These are phyloP conservation scores for Rhagophthalmus giganteus DNA, from an alignment of 2,888 invertebrate species.

Conservation along the genomic window DNA sequence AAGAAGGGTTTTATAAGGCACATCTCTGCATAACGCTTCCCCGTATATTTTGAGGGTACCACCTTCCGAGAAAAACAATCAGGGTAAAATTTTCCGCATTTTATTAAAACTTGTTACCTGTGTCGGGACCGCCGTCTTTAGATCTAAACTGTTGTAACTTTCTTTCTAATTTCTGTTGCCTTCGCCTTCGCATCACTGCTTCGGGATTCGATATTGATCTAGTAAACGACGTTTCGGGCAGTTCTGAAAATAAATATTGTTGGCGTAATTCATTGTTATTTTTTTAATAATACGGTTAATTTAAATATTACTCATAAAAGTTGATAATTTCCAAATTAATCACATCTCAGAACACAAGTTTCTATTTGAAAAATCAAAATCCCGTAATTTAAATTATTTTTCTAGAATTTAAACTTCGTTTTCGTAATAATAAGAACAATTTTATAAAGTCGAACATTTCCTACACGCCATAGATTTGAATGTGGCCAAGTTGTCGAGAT, in stretches of 20 bases:
- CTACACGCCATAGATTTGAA: too few species aligned
- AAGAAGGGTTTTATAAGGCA: constrained; percentile 96
- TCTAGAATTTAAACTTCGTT: too few species aligned
- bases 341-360: too few species aligned
- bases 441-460: too few species aligned
- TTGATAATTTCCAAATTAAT: too few species aligned
- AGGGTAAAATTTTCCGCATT: background rate
- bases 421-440: too few species aligned
- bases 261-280: too few species aligned
- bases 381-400: too few species aligned
- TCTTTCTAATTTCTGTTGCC: constrained; percentile 95
- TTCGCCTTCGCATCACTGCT: constrained; percentile 95
- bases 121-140: constrained; percentile 93
- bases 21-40: constrained; percentile 91
- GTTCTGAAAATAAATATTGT: constrained; percentile 67
- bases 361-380: too few species aligned
- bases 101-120: constrained; percentile 57
- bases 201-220: constrained; percentile 99
- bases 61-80: constrained; percentile 56
- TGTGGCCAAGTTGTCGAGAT: too few species aligned
- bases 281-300: too few species aligned
- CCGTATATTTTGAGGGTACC: constrained; percentile 95
- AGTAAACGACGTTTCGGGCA: constrained; percentile 98
- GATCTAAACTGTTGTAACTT: constrained; percentile 95
- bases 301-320: too few species aligned